These are phyloP conservation scores for Aphidoletes aphidimyza DNA, from an alignment of 2,888 invertebrate species.

Conservation along the genomic window DNA sequence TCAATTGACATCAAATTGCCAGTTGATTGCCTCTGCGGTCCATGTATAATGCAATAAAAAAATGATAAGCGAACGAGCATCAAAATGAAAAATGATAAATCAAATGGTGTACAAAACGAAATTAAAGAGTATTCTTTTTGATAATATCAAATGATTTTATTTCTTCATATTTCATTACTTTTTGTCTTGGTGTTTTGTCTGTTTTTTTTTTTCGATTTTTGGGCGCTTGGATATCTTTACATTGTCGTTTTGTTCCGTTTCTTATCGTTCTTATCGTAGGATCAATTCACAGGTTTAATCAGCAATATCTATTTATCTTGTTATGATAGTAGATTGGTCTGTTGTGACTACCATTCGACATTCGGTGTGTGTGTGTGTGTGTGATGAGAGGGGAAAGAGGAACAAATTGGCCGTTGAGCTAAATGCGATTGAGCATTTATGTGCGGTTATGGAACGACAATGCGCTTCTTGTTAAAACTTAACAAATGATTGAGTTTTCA, in stretches of 20 bases:
- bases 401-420: too few species aligned
- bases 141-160: neutral
- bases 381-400: neutral
- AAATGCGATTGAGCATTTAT: neutral
- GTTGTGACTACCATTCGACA: too few species aligned
- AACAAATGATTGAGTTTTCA: conserved; percentile 51
- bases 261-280: neutral
- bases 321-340: neutral
- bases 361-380: too few species aligned
- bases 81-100: neutral
- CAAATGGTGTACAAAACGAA: neutral
- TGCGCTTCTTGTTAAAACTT: conserved; percentile 13
- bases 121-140: neutral
- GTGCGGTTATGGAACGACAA: neutral
- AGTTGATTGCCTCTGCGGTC: conserved; percentile 33
- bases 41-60: neutral
- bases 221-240: neutral
- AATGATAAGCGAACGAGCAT: neutral
- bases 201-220: too few species aligned
- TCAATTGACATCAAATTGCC: conserved; percentile 52
- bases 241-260: neutral
- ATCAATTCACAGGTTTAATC: conserved; percentile 32
- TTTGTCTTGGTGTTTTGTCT: too few species aligned
- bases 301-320: conserved; percentile 36
- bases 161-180: too few species aligned